Percentiles rank a stretch among this genome's conserved stretches.
phyloP scores from a whole-genome alignment of 2,888 invertebrate genomes.

The Saturnia japonica region DNA sequence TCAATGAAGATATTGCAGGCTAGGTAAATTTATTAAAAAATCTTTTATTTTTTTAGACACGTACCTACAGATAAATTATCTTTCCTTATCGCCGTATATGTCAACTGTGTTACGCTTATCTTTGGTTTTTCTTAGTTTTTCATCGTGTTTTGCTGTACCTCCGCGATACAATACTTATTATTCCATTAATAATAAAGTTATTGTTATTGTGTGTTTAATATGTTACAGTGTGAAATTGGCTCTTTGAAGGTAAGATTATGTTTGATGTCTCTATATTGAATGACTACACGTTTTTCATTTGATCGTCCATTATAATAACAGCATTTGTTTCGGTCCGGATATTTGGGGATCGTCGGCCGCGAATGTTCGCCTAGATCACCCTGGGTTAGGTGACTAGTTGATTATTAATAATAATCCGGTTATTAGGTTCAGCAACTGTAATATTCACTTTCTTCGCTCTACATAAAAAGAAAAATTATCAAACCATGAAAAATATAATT shows the following conservation, averaged over 20 bases:
- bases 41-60: conserved; percentile 7
- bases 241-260: conserved; percentile 51
- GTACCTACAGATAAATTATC: conserved; percentile 19
- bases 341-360: no score
- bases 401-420: no score
- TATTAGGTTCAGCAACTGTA: no score
- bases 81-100: conserved; percentile 19
- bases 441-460: no score
- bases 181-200: conserved; percentile 20
- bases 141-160: conserved; percentile 5
- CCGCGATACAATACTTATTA: conserved; percentile 1
- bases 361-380: no score
- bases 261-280: not conserved
- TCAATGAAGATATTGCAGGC: conserved; percentile 3
- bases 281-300: not conserved
- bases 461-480: no score
- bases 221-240: conserved; percentile 61
- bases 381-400: no score
- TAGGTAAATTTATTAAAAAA: conserved; percentile 12
- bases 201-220: conserved; percentile 35
- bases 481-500: no score
- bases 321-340: not conserved
- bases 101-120: conserved; percentile 19
- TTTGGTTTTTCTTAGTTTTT: conserved; percentile 18
- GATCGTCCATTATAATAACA: not conserved